Evolutionary conservation across 2,888 invertebrate genomes (phyloP).

Genomic region (Anagyrus pseudococci): DNA sequence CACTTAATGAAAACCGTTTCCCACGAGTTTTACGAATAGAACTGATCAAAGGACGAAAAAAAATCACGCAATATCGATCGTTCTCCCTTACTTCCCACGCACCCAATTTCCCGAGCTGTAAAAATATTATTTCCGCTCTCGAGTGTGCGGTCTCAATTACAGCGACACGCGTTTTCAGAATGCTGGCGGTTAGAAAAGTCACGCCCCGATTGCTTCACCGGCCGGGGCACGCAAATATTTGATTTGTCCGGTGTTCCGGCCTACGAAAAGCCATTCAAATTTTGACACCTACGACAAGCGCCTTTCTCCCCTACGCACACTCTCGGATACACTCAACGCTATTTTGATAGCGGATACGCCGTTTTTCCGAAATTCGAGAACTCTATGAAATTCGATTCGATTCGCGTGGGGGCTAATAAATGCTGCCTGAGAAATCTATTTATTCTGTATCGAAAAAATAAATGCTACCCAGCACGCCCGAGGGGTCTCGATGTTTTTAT

Average conservation of each 20-base stretch:
- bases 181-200: slow-evolving; percentile 1
- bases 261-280: slow-evolving; percentile 10
- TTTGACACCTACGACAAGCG: slow-evolving; percentile 20
- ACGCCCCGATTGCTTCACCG: slow-evolving; percentile 9
- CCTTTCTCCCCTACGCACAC: background rate
- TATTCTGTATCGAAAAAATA: too few relatives aligned
- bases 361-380: slow-evolving; percentile 23
- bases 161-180: background rate
- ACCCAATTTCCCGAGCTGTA: background rate
- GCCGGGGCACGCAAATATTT: slow-evolving; percentile 21
- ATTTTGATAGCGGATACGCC: slow-evolving; percentile 11
- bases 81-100: background rate
- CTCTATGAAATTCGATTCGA: slow-evolving; percentile 23
- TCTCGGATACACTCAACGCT: slow-evolving; percentile 1
- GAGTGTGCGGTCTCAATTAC: slow-evolving; percentile 3
- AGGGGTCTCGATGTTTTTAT: too few relatives aligned
- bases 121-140: background rate
- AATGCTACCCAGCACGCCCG: too few relatives aligned
- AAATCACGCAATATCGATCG: background rate
- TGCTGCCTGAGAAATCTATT: too few relatives aligned
- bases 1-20: background rate
- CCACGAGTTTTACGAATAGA: background rate
- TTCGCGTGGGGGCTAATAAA: background rate
- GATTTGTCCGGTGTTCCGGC: slow-evolving; percentile 4
- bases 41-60: background rate